A percentile compares a stretch with the other conserved stretches of the same genome.
Conservation (phyloP, 1,140 invertebrate species). For the Bombus huntii region DNA sequence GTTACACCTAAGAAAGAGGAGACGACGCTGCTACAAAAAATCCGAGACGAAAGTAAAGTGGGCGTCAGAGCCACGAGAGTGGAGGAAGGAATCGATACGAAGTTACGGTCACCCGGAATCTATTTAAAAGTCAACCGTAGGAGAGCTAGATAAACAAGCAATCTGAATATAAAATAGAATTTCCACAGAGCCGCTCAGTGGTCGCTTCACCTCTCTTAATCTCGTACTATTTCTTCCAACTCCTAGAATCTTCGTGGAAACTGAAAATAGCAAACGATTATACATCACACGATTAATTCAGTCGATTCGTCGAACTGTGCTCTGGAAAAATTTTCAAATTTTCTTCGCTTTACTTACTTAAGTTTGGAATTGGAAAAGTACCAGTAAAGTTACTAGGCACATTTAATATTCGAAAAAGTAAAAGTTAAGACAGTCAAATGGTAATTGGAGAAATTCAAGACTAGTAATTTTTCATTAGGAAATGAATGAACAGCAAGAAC, state of each 20-base stretch:
- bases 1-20: slow-evolving; percentile 14
- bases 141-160: slow-evolving; percentile 54
- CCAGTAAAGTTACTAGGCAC: too few relatives aligned
- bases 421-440: not conserved
- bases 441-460: not conserved
- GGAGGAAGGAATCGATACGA: slow-evolving; percentile 53
- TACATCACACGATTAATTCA: not conserved
- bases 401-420: not conserved
- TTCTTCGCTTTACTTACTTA: not conserved
- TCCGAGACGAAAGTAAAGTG: not conserved
- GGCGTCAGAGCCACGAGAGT: not conserved
- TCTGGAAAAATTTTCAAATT: not conserved
- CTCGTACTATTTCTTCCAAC: not conserved
- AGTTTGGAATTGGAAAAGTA: too few relatives aligned
- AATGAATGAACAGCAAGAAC: not conserved
- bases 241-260: not conserved
- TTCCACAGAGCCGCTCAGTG: slow-evolving; percentile 4
- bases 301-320: not conserved
- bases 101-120: slow-evolving; percentile 64
- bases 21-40: slow-evolving; percentile 10
- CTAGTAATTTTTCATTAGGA: not conserved
- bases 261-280: not conserved
- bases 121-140: slow-evolving; percentile 56
- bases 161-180: slow-evolving; percentile 59
- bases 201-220: not conserved